Evolutionary conservation across 2,797 vertebrate species (phyloP).

Genomic region (Pagetopsis macropterus): DNA sequence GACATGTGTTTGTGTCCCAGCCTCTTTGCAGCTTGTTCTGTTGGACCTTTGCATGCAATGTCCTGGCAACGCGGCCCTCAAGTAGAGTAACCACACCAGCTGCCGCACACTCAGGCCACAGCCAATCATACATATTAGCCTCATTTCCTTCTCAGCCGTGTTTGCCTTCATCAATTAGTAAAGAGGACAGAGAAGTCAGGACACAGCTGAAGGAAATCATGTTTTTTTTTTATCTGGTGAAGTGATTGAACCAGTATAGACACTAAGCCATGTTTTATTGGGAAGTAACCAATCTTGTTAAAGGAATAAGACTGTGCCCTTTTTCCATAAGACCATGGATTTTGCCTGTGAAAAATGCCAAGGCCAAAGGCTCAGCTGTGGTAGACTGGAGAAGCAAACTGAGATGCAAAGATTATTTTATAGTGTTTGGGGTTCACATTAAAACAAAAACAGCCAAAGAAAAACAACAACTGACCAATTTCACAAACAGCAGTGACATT

Average conservation of each 20-base stretch:
- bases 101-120: conserved; percentile 34
- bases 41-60: conserved; percentile 37
- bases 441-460: not conserved
- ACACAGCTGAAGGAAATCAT: conserved; percentile 16
- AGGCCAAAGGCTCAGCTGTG: not conserved
- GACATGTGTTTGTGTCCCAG: conserved; percentile 6
- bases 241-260: not conserved
- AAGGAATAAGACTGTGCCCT: not conserved
- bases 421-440: conserved; percentile 7
- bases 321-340: not conserved
- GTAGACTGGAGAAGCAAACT: not conserved
- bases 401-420: not conserved
- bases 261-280: conserved; percentile 4
- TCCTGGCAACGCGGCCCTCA: conserved; percentile 60
- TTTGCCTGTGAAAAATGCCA: conserved; percentile 8
- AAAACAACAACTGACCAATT: not conserved
- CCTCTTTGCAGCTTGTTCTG: conserved; percentile 39
- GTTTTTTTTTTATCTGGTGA: not conserved
- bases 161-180: conserved; percentile 65
- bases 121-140: conserved; percentile 59
- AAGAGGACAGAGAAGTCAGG: conserved; percentile 42
- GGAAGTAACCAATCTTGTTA: conserved; percentile 14
- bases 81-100: conserved; percentile 61
- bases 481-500: no score
- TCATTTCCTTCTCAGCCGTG: conserved; percentile 64